These are phyloP conservation scores for Diachasmimorpha longicaudata DNA, from an alignment of 1,140 invertebrate species.

Conservation along the genomic window DNA sequence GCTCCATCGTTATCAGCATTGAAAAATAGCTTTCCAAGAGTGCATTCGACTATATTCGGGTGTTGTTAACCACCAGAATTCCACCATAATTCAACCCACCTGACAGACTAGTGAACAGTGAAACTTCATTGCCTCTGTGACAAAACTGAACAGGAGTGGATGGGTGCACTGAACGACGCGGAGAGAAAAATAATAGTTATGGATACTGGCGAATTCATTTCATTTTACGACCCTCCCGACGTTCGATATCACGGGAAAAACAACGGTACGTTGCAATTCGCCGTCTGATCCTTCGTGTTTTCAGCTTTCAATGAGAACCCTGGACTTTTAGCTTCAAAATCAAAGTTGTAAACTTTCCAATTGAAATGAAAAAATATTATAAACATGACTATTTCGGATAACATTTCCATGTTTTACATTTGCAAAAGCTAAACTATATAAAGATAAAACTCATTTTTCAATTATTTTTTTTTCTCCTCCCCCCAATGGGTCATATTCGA, in stretches of 20 bases:
- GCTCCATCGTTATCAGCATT: not conserved
- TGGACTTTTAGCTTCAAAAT: not conserved
- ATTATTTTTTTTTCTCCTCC: not conserved
- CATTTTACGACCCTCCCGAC: not conserved
- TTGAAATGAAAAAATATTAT: no score
- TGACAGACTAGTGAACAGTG: not conserved
- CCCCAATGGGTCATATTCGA: not conserved
- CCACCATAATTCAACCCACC: slow-evolving; percentile 14
- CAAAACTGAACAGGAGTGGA: not conserved
- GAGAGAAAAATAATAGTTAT: not conserved
- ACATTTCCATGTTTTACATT: no score
- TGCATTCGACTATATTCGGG: slow-evolving; percentile 11
- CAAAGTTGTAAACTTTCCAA: no score
- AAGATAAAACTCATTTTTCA: not conserved
- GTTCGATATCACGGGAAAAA: not conserved
- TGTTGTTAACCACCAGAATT: slow-evolving; percentile 11
- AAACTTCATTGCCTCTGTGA: slow-evolving; percentile 8
- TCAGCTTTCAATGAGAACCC: not conserved
- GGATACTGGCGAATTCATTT: not conserved
- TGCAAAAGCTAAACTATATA: no score
- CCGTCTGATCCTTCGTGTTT: not conserved
- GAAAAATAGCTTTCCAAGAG: not conserved
- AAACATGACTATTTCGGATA: no score
- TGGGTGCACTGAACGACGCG: not conserved
- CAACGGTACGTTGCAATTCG: not conserved